A percentile compares a stretch with the other conserved stretches of the same genome.
Evolutionary conservation across 2,113 vertebrate species (phyloP).

Genomic region (Halcyon senegalensis): DNA sequence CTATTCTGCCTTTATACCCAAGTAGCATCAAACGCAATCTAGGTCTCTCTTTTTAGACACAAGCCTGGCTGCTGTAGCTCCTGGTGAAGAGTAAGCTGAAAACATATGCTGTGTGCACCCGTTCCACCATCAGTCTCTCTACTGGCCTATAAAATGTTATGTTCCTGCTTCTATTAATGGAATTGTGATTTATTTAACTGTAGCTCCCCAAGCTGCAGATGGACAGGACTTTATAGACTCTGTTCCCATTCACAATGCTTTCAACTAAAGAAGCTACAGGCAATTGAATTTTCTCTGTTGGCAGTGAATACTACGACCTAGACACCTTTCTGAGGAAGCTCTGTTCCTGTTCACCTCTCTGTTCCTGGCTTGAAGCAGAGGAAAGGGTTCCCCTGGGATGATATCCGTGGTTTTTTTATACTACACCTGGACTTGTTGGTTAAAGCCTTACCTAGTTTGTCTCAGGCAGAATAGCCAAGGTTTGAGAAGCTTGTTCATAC

Average conservation of each 20-base stretch:
- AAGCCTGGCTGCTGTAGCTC: not conserved
- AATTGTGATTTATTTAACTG: not conserved
- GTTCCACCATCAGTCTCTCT: not conserved
- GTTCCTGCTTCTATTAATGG: not conserved
- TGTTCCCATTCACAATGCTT: not conserved
- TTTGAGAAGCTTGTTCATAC: not conserved
- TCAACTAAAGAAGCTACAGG: not conserved
- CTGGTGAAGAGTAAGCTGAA: not conserved
- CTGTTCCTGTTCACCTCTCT: not conserved
- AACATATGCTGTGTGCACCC: not conserved
- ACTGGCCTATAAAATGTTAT: not conserved
- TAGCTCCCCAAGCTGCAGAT: not conserved
- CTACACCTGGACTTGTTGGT: not conserved
- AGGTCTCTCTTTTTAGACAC: not conserved
- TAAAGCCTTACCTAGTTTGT: not conserved
- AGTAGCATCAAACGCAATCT: not conserved
- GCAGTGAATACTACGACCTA: not conserved
- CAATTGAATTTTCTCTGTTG: not conserved
- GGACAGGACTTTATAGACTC: not conserved
- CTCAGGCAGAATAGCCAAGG: not conserved
- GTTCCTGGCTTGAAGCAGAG: not conserved
- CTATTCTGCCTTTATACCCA: not conserved
- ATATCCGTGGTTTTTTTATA: not conserved
- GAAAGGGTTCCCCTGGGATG: not conserved
- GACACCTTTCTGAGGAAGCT: not conserved